phyloP scores from a whole-genome alignment of 2,888 invertebrate genomes.

The Rhogogaster chlorosoma region DNA sequence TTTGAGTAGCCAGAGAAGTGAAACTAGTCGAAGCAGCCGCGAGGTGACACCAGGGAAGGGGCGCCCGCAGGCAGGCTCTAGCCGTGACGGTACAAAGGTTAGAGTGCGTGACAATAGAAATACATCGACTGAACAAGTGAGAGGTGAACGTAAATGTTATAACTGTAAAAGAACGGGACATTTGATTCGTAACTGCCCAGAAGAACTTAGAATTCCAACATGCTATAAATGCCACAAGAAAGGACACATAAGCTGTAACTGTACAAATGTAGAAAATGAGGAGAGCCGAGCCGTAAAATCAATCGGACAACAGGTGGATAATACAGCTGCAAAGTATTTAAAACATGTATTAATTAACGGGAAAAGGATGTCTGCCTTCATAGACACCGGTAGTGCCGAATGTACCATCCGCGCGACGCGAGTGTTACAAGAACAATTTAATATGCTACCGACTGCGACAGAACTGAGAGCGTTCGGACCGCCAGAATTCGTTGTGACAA shows the following conservation, averaged over 20 bases:
- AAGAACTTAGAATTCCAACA: not conserved
- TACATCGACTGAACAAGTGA: not conserved
- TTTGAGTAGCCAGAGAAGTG: not conserved
- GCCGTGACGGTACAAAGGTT: not conserved
- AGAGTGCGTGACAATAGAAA: not conserved
- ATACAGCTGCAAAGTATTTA: slow-evolving; percentile 20
- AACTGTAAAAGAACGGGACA: not conserved
- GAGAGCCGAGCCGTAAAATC: not conserved
- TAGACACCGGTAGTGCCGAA: not conserved
- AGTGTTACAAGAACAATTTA: not conserved
- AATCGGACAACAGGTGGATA: not conserved
- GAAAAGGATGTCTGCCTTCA: not conserved
- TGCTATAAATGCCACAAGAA: not conserved
- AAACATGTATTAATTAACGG: slow-evolving; percentile 13
- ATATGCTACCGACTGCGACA: not conserved
- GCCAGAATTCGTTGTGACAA: not conserved
- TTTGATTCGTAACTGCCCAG: not conserved
- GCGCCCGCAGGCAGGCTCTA: not conserved
- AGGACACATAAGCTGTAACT: not conserved
- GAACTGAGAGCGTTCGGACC: slow-evolving; percentile 25
- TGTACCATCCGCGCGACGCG: not conserved
- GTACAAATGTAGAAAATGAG: not conserved
- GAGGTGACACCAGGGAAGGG: not conserved
- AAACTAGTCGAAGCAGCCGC: not conserved
- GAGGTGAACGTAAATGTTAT: not conserved